A percentile compares a stretch with the other conserved stretches of the same genome.
phyloP scores from a whole-genome alignment of 2,888 invertebrate genomes.

The Pristionchus fissidentatus region DNA sequence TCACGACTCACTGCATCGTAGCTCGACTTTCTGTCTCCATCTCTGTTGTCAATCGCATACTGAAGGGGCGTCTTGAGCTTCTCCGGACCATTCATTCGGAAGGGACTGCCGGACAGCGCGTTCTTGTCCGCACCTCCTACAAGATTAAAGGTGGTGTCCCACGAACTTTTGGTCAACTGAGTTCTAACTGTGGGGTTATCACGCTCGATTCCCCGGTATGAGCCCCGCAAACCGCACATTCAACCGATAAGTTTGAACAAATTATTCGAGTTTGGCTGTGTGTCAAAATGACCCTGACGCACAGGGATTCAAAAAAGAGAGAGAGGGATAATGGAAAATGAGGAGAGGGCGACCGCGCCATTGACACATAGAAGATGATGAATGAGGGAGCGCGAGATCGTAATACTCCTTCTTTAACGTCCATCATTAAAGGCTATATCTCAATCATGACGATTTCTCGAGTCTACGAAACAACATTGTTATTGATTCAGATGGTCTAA shows the following conservation, averaged over 20 bases:
- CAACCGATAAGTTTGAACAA: too few relatives aligned
- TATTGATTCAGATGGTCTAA: neutral
- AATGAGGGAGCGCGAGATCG: too few relatives aligned
- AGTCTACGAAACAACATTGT: neutral
- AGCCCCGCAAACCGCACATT: too few relatives aligned
- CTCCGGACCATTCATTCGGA: neutral
- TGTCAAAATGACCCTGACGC: neutral
- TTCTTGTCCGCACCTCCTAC: neutral
- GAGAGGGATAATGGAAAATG: too few relatives aligned
- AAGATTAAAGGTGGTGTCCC: neutral
- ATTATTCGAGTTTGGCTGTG: neutral
- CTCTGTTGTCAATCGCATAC: conserved; percentile 11
- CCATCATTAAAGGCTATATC: too few relatives aligned
- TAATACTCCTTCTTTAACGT: too few relatives aligned
- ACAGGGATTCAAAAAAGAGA: too few relatives aligned
- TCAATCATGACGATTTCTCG: neutral
- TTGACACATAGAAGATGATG: too few relatives aligned
- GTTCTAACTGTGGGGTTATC: too few relatives aligned
- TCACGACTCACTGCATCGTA: conserved; percentile 28
- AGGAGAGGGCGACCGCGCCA: too few relatives aligned
- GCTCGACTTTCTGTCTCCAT: neutral
- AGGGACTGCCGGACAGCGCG: neutral
- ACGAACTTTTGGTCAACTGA: too few relatives aligned
- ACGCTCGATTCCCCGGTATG: too few relatives aligned
- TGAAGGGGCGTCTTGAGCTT: neutral